Evolutionary conservation across 2,113 vertebrate genomes (phyloP).

Genomic region (Rhinopithecus roxellana): DNA sequence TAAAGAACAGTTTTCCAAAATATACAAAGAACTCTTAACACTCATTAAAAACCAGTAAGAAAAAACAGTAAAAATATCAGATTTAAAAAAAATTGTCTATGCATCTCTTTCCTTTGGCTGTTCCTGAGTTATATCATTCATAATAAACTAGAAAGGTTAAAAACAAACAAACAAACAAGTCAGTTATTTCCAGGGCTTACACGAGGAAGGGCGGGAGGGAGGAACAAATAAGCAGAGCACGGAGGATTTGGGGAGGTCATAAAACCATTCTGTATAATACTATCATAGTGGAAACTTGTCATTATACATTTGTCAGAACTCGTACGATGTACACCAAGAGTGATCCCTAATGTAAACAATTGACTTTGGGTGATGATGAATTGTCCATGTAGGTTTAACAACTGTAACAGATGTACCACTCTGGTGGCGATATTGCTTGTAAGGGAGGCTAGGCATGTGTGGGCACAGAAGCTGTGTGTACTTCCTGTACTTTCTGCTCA

Average conservation of each 20-base stretch:
- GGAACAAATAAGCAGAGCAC: background rate
- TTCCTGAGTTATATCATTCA: background rate
- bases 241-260: background rate
- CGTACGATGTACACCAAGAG: background rate
- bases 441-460: fast-evolving
- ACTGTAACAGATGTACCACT: background rate
- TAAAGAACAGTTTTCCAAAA: background rate
- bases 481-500: background rate
- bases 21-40: background rate
- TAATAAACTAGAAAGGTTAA: background rate
- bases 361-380: background rate
- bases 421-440: background rate
- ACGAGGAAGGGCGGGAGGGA: fast-evolving
- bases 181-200: background rate
- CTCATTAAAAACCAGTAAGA: background rate
- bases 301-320: background rate
- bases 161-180: background rate
- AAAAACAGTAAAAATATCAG: background rate
- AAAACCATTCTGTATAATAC: background rate
- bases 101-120: background rate
- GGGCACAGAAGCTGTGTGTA: background rate
- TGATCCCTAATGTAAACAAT: background rate
- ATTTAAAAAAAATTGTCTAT: background rate
- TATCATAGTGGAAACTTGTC: background rate
- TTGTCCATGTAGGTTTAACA: background rate